phyloP scores from a whole-genome alignment of 1,140 invertebrate genomes.

The Philotrypesis tridentata region DNA sequence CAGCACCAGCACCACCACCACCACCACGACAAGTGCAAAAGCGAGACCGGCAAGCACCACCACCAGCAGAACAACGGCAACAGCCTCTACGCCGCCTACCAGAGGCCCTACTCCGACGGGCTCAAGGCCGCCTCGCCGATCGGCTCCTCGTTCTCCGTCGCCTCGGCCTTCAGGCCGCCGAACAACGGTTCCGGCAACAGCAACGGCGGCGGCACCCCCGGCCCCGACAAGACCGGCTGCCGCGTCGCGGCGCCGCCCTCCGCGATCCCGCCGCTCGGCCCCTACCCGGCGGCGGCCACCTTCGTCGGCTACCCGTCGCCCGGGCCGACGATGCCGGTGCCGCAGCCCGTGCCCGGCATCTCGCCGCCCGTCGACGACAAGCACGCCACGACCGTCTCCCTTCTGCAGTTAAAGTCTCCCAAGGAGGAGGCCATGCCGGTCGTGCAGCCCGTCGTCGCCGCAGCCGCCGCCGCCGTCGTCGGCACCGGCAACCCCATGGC shows the following conservation, averaged over 20 bases:
- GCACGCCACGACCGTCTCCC: conserved; percentile 64
- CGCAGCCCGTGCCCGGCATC: conserved; percentile 63
- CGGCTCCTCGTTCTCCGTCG: conserved; percentile 78
- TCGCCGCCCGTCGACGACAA: conserved; percentile 70
- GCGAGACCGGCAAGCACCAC: conserved; percentile 51
- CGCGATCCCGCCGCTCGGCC: conserved; percentile 74
- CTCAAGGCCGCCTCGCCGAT: conserved; percentile 67
- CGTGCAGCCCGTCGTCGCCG: conserved; percentile 54
- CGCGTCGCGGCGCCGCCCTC: conserved; percentile 60
- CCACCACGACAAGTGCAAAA: conserved; percentile 71
- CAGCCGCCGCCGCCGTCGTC: conserved; percentile 54
- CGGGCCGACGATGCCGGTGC: conserved; percentile 65
- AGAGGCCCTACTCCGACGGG: conserved; percentile 65
- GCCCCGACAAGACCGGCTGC: conserved; percentile 67
- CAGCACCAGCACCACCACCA: conserved; percentile 39
- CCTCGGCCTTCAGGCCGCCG: conserved; percentile 85
- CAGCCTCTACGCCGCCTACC: conserved; percentile 61
- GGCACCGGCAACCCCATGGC: conserved; percentile 48
- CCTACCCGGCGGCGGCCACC: conserved; percentile 78
- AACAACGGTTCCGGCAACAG: too few relatives aligned
- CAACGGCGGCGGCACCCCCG: too few relatives aligned
- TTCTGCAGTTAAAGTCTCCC: conserved; percentile 72
- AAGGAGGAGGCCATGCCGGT: conserved; percentile 69
- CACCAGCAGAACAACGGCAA: conserved; percentile 45
- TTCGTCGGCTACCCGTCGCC: conserved; percentile 77